Evolutionary conservation across 2,888 invertebrate species (phyloP).

Genomic region (Plagodis pulveraria): DNA sequence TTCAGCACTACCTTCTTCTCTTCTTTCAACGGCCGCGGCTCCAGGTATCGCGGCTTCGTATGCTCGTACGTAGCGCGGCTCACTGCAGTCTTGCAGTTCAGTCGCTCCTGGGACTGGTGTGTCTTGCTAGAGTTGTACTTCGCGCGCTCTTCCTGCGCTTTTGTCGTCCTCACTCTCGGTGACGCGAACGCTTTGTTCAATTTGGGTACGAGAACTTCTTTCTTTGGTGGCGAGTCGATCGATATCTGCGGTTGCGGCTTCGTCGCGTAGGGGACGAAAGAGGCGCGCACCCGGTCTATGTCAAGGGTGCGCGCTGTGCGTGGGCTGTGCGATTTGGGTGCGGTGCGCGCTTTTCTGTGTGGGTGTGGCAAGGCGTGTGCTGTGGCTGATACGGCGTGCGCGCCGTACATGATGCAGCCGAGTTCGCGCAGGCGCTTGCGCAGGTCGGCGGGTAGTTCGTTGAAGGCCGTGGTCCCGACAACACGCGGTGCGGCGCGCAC

Average conservation of each 20-base stretch:
- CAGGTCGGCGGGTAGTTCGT: conserved; percentile 61
- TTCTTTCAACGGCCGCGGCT: conserved; percentile 71
- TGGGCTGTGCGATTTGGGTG: conserved; percentile 28
- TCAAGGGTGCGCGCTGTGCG: conserved; percentile 51
- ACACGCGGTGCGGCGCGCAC: conserved; percentile 65
- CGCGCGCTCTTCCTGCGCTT: conserved; percentile 73
- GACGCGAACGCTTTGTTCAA: conserved; percentile 29
- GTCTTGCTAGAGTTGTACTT: conserved; percentile 68
- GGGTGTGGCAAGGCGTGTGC: conserved; percentile 36
- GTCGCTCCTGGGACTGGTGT: conserved; percentile 51
- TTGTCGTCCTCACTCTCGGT: conserved; percentile 69
- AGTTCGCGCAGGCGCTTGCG: conserved; percentile 66
- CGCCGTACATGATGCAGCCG: conserved; percentile 64
- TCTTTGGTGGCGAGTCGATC: not conserved
- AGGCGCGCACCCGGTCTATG: conserved; percentile 66
- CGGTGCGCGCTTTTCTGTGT: conserved; percentile 41
- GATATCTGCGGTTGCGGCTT: conserved; percentile 46
- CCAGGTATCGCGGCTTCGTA: conserved; percentile 86
- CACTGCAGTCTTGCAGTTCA: conserved; percentile 35
- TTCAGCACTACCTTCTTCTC: conserved; percentile 1
- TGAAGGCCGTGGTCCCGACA: conserved; percentile 62
- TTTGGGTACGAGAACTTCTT: conserved; percentile 59
- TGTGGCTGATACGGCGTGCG: conserved; percentile 15
- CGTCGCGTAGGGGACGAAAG: conserved; percentile 66
- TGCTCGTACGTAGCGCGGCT: conserved; percentile 51